These are phyloP conservation scores for Macrotus californicus DNA, from an alignment of 2,113 vertebrate species.

Conservation along the genomic window DNA sequence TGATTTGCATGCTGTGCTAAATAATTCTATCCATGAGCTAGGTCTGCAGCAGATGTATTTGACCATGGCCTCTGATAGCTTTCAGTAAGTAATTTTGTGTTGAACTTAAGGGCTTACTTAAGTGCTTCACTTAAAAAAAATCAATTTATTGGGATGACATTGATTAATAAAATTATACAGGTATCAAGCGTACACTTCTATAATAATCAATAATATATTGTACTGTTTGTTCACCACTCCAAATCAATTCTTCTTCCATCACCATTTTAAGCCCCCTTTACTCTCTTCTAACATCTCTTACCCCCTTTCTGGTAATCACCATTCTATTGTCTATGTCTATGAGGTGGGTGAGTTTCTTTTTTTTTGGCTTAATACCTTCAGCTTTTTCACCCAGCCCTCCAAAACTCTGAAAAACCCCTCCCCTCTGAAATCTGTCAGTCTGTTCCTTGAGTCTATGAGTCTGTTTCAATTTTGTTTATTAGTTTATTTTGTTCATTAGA, in stretches of 20 bases:
- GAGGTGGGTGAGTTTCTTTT: not conserved
- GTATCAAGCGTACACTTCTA: not conserved
- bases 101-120: conserved; percentile 71
- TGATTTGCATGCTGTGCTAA: conserved; percentile 71
- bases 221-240: not conserved
- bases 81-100: conserved; percentile 68
- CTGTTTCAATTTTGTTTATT: not conserved
- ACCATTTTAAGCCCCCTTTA: not conserved
- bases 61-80: conserved; percentile 55
- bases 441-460: not conserved
- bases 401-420: too few species aligned
- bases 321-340: not conserved
- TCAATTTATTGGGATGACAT: not conserved
- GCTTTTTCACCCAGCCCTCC: not conserved
- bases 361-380: not conserved
- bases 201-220: not conserved
- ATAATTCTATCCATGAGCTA: conserved; percentile 42
- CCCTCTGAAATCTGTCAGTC: not conserved
- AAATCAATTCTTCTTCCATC: not conserved
- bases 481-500: not conserved
- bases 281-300: not conserved
- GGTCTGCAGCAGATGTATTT: conserved; percentile 67
- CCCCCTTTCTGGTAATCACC: not conserved
- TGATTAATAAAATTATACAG: not conserved
- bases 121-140: conserved; percentile 63